phyloP scores from a whole-genome alignment of 2,113 vertebrate species.

The Smithornis capensis region DNA sequence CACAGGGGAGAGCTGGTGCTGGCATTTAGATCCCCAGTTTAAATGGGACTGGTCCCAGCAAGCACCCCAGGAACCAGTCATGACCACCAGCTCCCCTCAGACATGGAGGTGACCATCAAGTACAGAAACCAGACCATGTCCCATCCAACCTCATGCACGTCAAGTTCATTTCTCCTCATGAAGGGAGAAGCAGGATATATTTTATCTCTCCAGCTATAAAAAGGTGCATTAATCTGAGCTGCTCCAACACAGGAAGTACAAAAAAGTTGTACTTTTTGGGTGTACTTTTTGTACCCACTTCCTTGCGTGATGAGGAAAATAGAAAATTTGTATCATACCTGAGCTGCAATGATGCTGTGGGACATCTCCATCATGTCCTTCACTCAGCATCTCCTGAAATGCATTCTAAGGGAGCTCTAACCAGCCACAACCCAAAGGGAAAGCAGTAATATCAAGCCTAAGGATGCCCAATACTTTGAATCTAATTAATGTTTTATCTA shows the following conservation, averaged over 20 bases:
- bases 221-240: neutral
- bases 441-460: neutral
- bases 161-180: fast-evolving
- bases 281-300: too few species aligned
- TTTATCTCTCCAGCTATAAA: neutral
- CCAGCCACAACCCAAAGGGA: neutral
- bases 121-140: neutral
- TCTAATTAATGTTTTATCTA: neutral
- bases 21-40: neutral
- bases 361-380: neutral
- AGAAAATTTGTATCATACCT: neutral
- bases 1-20: neutral
- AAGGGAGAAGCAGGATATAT: neutral
- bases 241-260: neutral
- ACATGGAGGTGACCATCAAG: fast-evolving
- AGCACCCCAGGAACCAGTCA: neutral
- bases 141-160: neutral
- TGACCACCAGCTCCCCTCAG: fast-evolving
- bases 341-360: neutral
- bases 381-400: neutral
- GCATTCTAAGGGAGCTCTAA: neutral
- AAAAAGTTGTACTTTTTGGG: too few species aligned
- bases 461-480: neutral
- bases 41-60: neutral
- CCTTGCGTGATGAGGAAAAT: neutral